phyloP scores from a whole-genome alignment of 2,888 invertebrate genomes.

The Marronus borbonicus region DNA sequence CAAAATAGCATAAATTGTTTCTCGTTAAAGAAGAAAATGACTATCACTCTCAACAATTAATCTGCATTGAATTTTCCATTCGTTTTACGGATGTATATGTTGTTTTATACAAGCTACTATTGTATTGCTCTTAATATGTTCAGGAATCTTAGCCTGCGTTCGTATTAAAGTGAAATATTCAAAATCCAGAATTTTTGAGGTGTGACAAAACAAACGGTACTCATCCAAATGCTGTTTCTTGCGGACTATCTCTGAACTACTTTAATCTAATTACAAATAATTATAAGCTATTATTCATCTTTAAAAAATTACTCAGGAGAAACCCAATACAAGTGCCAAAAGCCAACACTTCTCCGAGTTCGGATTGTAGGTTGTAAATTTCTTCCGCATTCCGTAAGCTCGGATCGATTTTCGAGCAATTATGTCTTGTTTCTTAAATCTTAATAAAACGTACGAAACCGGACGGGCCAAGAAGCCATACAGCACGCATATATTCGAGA shows the following conservation, averaged over 20 bases:
- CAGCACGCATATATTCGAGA: background rate
- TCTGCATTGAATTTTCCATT: no score
- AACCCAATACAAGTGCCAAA: background rate
- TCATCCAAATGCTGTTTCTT: background rate
- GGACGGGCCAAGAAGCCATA: background rate
- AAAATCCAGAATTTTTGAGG: no score
- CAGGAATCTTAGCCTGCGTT: no score
- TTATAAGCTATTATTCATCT: background rate
- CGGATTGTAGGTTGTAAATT: background rate
- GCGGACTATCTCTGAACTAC: background rate
- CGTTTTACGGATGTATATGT: no score
- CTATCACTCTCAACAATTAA: no score
- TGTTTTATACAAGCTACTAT: no score
- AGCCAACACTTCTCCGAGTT: background rate
- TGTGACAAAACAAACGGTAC: background rate
- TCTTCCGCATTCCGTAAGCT: slow-evolving; percentile 13
- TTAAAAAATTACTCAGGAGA: background rate
- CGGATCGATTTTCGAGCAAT: background rate
- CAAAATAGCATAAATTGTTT: no score
- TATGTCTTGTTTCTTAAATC: background rate
- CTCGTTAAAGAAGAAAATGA: no score
- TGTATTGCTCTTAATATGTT: no score
- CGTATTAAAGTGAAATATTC: no score
- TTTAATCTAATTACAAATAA: background rate
- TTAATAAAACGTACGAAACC: background rate